A percentile compares a stretch with the other conserved stretches of the same genome.
Conservation (phyloP, 2,888 invertebrate genomes). For the Cryptus armator region DNA sequence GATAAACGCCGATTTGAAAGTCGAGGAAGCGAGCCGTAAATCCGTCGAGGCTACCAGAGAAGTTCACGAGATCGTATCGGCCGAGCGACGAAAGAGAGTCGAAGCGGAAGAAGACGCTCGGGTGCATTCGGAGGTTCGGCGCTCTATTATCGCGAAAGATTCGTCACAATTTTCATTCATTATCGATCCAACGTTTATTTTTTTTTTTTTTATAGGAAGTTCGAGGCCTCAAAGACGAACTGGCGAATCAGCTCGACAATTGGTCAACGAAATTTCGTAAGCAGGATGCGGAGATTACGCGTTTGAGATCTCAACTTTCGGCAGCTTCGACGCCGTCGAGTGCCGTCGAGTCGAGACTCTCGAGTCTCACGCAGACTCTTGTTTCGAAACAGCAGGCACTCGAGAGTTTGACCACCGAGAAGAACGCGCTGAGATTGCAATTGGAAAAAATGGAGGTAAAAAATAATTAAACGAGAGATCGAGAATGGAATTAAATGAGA, state of each 20-base stretch:
- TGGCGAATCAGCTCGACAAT: conserved; percentile 85
- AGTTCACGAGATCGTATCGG: conserved; percentile 81
- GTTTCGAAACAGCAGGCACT: conserved; percentile 94
- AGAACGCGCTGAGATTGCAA: conserved; percentile 94
- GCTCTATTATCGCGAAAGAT: not conserved
- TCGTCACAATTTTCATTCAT: conserved; percentile 10
- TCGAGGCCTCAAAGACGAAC: conserved; percentile 87
- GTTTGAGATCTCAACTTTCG: conserved; percentile 86
- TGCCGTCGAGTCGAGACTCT: conserved; percentile 81
- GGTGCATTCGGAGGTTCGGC: conserved; percentile 78
- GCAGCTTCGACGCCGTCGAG: conserved; percentile 81
- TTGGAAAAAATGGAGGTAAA: conserved; percentile 92
- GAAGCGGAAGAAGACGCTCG: conserved; percentile 85
- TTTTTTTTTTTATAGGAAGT: conserved; percentile 84
- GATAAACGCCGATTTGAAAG: conserved; percentile 78
- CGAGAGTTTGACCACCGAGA: conserved; percentile 93
- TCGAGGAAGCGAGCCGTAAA: conserved; percentile 85
- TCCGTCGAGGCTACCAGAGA: conserved; percentile 83
- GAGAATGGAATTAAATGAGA: not conserved
- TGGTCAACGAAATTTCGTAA: conserved; percentile 86
- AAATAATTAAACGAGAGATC: not conserved
- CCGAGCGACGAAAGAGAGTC: conserved; percentile 84
- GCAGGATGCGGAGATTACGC: conserved; percentile 87
- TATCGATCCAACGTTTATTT: too few species aligned
- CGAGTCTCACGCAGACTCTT: conserved; percentile 91